Base-by-base conservation (phyloP, 2,113 vertebrate genomes). In the Neodon shergylaensis region DNA sequence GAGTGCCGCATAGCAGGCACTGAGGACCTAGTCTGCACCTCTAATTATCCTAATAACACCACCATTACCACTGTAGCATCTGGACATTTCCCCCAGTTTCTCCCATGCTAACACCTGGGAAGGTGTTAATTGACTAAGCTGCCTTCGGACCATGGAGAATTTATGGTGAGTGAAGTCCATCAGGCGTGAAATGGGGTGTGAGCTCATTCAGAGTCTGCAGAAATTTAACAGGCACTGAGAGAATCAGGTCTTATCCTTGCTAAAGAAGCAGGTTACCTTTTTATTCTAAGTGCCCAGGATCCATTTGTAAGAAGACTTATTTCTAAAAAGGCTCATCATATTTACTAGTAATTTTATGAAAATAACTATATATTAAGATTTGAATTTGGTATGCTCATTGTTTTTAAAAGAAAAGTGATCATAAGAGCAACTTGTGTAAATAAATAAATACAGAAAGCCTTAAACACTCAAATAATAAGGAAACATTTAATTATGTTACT, bases 161-260 rank as follows among this genome's bases (percentile, higher is more conserved):
- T 76, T 33, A 24, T 24, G 19, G 54, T 16, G 1, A 79, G 42
- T 24, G 10, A 52, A 68, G 7, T 8, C 28, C 58, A 2, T 36
- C 31, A 11, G 36, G 36, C 10, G 16, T 47, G 28, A 42, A 16
- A 4, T 54, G 12, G 0, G 0, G 33, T 39, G 3, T 7, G 52
- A 22, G 9, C 42, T 77, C 31, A 65, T 2, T 39, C 12, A 5
- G 22, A 39, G 9, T 65, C 17, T 49, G 21, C 13, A 17, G 13
- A 66, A n/a, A 42, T 26, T 21, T 61, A 19, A 3, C 33, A 70
- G 1, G 14, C 24, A 63, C 14, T 4, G 13, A 47, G 49, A 87
- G 7, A 90, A 36, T 17, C 11, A 0, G 8, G 39, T 86, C 58
- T 54, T 33, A 7, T 2, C 36, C 68, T 52, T 58, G 19, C 11